phyloP scores from a whole-genome alignment of 2,797 vertebrate species.

The Amniataba percoides region DNA sequence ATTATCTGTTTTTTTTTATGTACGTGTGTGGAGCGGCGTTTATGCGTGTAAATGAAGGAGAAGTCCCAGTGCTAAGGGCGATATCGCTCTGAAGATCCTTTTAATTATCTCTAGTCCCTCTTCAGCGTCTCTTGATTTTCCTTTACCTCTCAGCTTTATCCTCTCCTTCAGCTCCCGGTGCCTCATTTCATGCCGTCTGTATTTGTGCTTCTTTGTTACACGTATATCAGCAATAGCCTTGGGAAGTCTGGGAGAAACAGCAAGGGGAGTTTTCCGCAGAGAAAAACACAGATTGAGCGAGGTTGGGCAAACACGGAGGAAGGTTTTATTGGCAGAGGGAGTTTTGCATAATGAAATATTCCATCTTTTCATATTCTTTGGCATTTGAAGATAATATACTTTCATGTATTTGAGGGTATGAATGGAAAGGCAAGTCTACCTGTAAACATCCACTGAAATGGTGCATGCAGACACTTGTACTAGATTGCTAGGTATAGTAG shows the following conservation, averaged over 20 bases:
- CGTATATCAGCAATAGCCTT: slow-evolving; percentile 60
- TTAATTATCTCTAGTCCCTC: slow-evolving; percentile 75
- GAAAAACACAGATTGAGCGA: slow-evolving; percentile 48
- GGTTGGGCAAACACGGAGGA: slow-evolving; percentile 50
- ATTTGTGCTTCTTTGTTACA: slow-evolving; percentile 68
- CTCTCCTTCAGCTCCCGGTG: slow-evolving; percentile 51
- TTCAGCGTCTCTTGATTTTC: slow-evolving; percentile 51
- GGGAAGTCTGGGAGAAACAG: slow-evolving; percentile 68
- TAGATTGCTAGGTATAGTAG: slow-evolving; percentile 20
- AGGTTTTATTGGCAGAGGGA: slow-evolving; percentile 42
- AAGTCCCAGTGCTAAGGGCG: slow-evolving; percentile 47
- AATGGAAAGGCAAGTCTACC: slow-evolving; percentile 19
- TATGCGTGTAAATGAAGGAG: slow-evolving; percentile 62
- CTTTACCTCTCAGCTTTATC: slow-evolving; percentile 65
- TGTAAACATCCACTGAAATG: slow-evolving; percentile 18
- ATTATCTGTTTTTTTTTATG: slow-evolving; percentile 38
- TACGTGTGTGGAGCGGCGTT: slow-evolving; percentile 21
- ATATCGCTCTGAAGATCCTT: slow-evolving; percentile 67
- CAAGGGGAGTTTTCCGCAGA: slow-evolving; percentile 57
- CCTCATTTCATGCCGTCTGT: slow-evolving; percentile 61
- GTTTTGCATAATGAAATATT: slow-evolving; percentile 59
- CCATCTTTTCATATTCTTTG: slow-evolving; percentile 46
- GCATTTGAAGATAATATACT: slow-evolving; percentile 42
- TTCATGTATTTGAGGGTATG: slow-evolving; percentile 32
- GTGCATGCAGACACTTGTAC: slow-evolving; percentile 26